Conservation (phyloP, 1,140 invertebrate species). For the Ooceraea biroi region DNA sequence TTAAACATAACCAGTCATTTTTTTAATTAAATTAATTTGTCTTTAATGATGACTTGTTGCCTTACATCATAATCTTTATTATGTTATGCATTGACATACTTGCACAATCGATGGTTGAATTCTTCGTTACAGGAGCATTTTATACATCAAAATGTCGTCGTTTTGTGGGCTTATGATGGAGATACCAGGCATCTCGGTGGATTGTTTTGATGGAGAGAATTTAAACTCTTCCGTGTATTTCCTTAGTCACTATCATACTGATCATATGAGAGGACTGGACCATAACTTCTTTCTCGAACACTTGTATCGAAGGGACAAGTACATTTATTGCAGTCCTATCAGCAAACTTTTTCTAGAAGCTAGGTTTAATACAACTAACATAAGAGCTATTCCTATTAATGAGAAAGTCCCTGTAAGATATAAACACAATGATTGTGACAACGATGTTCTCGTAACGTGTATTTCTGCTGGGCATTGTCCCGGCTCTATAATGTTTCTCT, state of each 20-base stretch:
- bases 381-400: slow-evolving; percentile 80
- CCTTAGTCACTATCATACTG: slow-evolving; percentile 89
- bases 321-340: slow-evolving; percentile 81
- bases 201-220: slow-evolving; percentile 87
- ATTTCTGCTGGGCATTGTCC: slow-evolving; percentile 91
- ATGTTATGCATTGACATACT: no score
- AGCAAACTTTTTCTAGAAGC: slow-evolving; percentile 79
- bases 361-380: slow-evolving; percentile 58
- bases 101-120: no score
- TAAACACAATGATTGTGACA: slow-evolving; percentile 57
- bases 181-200: slow-evolving; percentile 88
- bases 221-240: slow-evolving; percentile 88
- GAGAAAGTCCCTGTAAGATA: slow-evolving; percentile 76
- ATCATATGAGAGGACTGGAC: slow-evolving; percentile 89
- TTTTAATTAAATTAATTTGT: no score
- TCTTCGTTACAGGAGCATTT: slow-evolving; percentile 77
- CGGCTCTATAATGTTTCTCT: slow-evolving; percentile 92
- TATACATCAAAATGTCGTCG: slow-evolving; percentile 86
- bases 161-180: slow-evolving; percentile 88
- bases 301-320: slow-evolving; percentile 69
- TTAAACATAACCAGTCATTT: no score
- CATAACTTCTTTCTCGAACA: slow-evolving; percentile 77
- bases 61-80: no score
- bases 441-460: slow-evolving; percentile 87
- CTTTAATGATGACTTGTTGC: no score